These are phyloP conservation scores for Zootermopsis nevadensis DNA, from an alignment of 2,888 invertebrate genomes.

Conservation along the genomic window DNA sequence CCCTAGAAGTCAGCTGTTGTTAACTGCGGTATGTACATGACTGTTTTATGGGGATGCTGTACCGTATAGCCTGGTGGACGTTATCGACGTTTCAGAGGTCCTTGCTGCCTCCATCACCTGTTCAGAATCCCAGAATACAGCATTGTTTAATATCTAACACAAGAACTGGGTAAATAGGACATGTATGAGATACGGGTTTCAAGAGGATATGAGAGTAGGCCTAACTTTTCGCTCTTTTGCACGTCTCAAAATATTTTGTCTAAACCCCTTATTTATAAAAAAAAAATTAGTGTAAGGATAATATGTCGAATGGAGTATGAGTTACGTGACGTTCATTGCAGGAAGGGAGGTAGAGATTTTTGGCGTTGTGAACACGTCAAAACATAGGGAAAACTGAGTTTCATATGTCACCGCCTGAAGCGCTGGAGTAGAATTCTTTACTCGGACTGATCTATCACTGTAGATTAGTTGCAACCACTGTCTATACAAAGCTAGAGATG, in stretches of 20 bases:
- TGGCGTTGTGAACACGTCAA: constrained; percentile 37
- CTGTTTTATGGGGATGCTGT: no score
- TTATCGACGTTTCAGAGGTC: no score
- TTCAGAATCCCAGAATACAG: no score
- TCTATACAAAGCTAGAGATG: neutral
- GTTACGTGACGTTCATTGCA: neutral
- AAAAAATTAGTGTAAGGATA: neutral
- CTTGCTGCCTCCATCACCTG: no score
- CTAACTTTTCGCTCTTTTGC: no score
- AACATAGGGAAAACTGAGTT: constrained; percentile 36
- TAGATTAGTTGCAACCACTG: constrained; percentile 12
- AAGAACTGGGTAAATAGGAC: no score
- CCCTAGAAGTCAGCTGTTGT: no score
- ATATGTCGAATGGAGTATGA: neutral
- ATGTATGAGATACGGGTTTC: no score
- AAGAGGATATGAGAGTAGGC: no score
- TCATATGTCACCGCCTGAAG: constrained; percentile 39
- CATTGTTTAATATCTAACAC: no score
- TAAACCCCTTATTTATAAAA: neutral
- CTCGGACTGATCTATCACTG: constrained; percentile 27
- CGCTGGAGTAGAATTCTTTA: constrained; percentile 25
- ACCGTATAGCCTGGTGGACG: no score
- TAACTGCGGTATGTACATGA: no score
- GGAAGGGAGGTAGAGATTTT: neutral
- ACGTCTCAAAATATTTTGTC: neutral